Evolutionary conservation across 2,888 invertebrate genomes (phyloP).

Genomic region (Leptopilina myrica): DNA sequence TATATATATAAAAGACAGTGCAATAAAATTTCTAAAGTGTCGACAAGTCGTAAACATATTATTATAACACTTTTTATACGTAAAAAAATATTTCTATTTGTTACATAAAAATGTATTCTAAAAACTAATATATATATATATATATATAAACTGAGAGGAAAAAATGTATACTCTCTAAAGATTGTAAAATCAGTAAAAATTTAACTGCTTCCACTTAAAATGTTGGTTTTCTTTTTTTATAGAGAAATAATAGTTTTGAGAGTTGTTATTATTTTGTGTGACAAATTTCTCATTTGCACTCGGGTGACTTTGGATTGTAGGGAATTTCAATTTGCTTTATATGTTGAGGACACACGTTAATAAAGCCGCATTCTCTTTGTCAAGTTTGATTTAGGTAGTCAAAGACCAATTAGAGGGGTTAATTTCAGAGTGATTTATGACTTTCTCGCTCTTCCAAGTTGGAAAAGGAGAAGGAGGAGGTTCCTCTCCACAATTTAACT

Average conservation of each 20-base stretch:
- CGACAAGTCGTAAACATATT: too few species aligned
- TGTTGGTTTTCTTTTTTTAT: too few species aligned
- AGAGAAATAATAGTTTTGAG: background rate
- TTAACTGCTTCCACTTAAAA: too few species aligned
- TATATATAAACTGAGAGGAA: too few species aligned
- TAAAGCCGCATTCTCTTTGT: constrained; percentile 35
- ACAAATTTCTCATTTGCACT: constrained; percentile 1
- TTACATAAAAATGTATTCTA: too few species aligned
- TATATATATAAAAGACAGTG: too few species aligned
- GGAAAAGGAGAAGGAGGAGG: constrained; percentile 21
- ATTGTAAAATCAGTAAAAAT: too few species aligned
- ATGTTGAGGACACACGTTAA: constrained; percentile 36
- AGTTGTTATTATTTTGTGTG: background rate
- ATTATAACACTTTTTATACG: too few species aligned
- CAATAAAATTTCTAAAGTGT: too few species aligned
- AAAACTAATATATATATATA: too few species aligned
- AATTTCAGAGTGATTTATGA: constrained; percentile 70
- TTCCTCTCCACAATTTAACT: constrained; percentile 48
- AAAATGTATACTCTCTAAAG: too few species aligned
- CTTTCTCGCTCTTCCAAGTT: constrained; percentile 32
- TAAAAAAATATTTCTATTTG: too few species aligned
- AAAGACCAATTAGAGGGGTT: constrained; percentile 68
- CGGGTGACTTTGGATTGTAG: constrained; percentile 30
- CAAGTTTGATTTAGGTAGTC: constrained; percentile 63
- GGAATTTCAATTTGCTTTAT: constrained; percentile 38